Conservation (phyloP, 2,888 invertebrate genomes). For the Masnerella sp. region DNA sequence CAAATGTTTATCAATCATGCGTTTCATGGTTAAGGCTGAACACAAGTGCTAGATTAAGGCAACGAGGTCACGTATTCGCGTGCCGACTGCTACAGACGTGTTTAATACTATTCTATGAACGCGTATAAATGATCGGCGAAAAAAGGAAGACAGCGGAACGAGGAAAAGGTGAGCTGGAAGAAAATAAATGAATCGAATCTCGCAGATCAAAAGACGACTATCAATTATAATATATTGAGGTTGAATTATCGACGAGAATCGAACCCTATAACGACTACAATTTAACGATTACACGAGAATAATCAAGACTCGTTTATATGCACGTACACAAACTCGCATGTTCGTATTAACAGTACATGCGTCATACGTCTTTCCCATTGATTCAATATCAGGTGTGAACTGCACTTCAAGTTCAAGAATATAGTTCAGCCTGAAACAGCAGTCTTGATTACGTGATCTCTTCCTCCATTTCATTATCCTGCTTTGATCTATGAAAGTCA, state of each 20-base stretch:
- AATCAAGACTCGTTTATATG: constrained; percentile 22
- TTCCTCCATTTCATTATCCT: constrained; percentile 9
- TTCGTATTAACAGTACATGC: constrained; percentile 1
- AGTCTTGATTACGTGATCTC: not conserved
- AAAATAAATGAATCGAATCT: constrained; percentile 58
- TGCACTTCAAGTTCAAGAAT: constrained; percentile 17
- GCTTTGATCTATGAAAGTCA: constrained; percentile 3
- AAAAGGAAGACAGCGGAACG: constrained; percentile 34
- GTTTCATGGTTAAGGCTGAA: constrained; percentile 56
- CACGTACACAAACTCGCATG: constrained; percentile 2
- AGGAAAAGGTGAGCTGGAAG: constrained; percentile 39
- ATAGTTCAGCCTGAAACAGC: not conserved
- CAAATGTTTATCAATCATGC: constrained; percentile 57
- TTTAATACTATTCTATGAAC: constrained; percentile 48
- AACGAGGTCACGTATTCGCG: constrained; percentile 71
- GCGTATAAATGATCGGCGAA: constrained; percentile 45
- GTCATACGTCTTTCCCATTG: constrained; percentile 19
- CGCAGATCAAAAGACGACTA: constrained; percentile 44
- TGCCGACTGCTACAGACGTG: constrained; percentile 47
- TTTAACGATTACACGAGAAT: constrained; percentile 51
- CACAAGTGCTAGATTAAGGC: constrained; percentile 72
- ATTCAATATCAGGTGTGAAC: constrained; percentile 57
- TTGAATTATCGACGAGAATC: constrained; percentile 43
- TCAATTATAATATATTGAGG: constrained; percentile 55
- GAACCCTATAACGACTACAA: constrained; percentile 24